A percentile compares a stretch with the other conserved stretches of the same genome.
phyloP scores from a whole-genome alignment of 2,113 vertebrate species.

The Trogon surrucura region DNA sequence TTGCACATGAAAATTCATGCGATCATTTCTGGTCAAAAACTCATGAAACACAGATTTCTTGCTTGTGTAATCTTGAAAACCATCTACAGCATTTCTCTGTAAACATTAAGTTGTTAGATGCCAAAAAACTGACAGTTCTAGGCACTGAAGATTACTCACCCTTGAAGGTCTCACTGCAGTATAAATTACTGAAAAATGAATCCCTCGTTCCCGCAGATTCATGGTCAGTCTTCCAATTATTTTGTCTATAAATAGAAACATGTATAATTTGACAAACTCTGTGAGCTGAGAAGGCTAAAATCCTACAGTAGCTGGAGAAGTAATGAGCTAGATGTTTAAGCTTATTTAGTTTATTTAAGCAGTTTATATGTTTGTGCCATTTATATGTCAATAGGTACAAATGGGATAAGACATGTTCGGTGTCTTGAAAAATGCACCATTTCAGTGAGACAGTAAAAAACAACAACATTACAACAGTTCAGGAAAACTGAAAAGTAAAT shows the following conservation, averaged over 20 bases:
- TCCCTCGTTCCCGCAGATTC: slow-evolving; percentile 49
- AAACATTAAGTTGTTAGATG: neutral
- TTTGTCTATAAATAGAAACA: slow-evolving; percentile 63
- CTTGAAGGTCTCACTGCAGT: slow-evolving; percentile 56
- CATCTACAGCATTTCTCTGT: neutral
- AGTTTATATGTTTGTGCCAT: neutral
- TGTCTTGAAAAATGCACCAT: neutral
- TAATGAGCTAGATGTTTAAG: neutral
- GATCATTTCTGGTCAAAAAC: neutral
- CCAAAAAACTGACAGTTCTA: slow-evolving; percentile 8
- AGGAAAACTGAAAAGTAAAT: neutral
- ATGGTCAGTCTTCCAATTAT: slow-evolving; percentile 57
- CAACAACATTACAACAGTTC: neutral
- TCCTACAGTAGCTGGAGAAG: neutral
- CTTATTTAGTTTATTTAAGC: neutral
- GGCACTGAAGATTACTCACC: slow-evolving; percentile 42
- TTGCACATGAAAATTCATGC: neutral
- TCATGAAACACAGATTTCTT: neutral
- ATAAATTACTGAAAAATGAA: slow-evolving; percentile 63
- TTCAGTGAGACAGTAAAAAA: neutral
- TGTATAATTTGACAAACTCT: slow-evolving; percentile 13
- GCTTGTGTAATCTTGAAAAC: slow-evolving; percentile 18
- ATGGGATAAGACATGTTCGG: neutral
- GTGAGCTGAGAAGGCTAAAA: neutral
- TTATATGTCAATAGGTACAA: neutral